phyloP scores from a whole-genome alignment of 2,113 vertebrate species.

The Naja naja region DNA sequence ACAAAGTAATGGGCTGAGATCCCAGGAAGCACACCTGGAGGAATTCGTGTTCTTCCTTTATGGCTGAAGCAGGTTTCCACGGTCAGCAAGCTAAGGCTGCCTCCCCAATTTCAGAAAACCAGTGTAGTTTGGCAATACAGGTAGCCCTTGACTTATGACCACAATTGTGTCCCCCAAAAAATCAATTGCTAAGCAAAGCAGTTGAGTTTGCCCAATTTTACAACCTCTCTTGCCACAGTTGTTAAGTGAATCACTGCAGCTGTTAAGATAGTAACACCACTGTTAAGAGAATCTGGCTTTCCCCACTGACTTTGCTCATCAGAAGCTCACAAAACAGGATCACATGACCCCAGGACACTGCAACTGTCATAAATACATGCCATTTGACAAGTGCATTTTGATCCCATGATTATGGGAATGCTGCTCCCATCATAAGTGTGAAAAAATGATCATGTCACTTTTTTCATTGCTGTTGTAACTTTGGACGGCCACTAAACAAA shows the following conservation, averaged over 20 bases:
- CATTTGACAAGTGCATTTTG: neutral
- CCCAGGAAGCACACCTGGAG: neutral
- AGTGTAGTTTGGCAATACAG: neutral
- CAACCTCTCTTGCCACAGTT: neutral
- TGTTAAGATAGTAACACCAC: neutral
- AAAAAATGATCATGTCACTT: neutral
- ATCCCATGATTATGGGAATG: neutral
- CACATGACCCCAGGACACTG: neutral
- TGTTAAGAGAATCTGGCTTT: neutral
- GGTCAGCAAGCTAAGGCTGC: neutral
- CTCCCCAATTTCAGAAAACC: neutral
- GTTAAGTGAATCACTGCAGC: neutral
- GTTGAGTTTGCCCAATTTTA: neutral
- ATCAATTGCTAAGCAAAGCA: neutral
- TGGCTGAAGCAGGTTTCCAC: neutral
- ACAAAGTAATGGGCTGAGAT: neutral
- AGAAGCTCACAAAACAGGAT: neutral
- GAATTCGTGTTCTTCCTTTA: neutral
- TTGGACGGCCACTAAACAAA: neutral
- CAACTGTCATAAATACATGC: neutral
- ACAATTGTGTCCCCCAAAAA: neutral
- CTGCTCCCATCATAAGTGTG: neutral
- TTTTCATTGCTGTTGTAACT: neutral
- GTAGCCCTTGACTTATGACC: neutral
- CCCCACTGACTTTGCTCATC: neutral